phyloP scores from a whole-genome alignment of 2,888 invertebrate genomes.

The Drosophila ustulata region DNA sequence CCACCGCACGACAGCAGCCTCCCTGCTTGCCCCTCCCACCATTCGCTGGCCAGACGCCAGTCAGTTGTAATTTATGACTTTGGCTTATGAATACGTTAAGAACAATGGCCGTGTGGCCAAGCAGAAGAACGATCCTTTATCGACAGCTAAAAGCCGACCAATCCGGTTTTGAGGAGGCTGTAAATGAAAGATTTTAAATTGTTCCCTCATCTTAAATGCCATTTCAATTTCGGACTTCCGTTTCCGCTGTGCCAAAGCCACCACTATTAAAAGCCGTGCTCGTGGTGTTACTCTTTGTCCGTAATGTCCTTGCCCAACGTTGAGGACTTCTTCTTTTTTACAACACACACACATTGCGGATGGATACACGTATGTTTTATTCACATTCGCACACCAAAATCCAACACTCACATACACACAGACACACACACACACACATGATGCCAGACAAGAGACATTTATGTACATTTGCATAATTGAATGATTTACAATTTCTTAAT shows the following conservation, averaged over 20 bases:
- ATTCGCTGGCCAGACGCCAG: slow-evolving; percentile 3
- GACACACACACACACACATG: slow-evolving; percentile 14
- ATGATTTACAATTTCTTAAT: slow-evolving; percentile 35
- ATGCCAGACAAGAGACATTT: slow-evolving; percentile 13
- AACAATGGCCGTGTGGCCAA: slow-evolving; percentile 28
- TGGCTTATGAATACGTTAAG: slow-evolving; percentile 64
- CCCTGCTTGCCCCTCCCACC: neutral
- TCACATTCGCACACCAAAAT: slow-evolving; percentile 11
- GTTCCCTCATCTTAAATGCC: slow-evolving; percentile 65
- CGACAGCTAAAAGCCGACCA: slow-evolving; percentile 24
- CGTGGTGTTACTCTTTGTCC: slow-evolving; percentile 61
- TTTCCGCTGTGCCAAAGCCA: slow-evolving; percentile 58
- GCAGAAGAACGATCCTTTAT: slow-evolving; percentile 22
- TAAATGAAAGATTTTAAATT: slow-evolving; percentile 54
- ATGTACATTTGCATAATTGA: slow-evolving; percentile 43
- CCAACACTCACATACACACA: slow-evolving; percentile 17
- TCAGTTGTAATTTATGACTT: slow-evolving; percentile 60
- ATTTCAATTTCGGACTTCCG: slow-evolving; percentile 81
- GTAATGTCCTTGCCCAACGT: slow-evolving; percentile 71
- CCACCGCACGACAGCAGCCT: slow-evolving; percentile 6
- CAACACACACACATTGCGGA: slow-evolving; percentile 33
- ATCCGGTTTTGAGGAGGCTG: slow-evolving; percentile 7
- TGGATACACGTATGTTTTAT: neutral
- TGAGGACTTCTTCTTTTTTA: slow-evolving; percentile 49
- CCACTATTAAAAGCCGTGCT: slow-evolving; percentile 13